Evolutionary conservation across 2,113 vertebrate genomes (phyloP).

Genomic region (Ancistrus triradiatus): DNA sequence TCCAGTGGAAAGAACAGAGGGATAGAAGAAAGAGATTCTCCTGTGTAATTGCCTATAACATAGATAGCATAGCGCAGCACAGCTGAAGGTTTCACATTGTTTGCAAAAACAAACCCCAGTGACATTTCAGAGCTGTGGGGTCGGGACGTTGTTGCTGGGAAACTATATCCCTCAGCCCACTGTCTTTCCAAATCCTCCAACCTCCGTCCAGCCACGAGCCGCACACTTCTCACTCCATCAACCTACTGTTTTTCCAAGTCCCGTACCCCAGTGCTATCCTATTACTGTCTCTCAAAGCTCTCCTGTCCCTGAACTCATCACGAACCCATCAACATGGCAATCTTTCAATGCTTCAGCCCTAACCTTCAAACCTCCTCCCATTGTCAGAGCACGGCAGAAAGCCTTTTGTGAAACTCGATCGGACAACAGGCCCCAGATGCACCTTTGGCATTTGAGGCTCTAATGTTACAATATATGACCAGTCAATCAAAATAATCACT

Average conservation of each 20-base stretch:
- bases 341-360: conserved; percentile 28
- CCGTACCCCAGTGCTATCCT: conserved; percentile 19
- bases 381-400: conserved; percentile 26
- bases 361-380: conserved; percentile 10
- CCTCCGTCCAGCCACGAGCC: conserved; percentile 9
- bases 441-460: neutral
- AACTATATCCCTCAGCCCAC: conserved; percentile 52
- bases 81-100: conserved; percentile 60
- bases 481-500: neutral
- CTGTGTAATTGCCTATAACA: conserved; percentile 41
- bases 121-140: conserved; percentile 58
- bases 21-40: conserved; percentile 49
- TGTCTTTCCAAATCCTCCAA: conserved; percentile 52
- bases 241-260: conserved; percentile 30
- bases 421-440: neutral
- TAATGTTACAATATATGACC: neutral
- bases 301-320: conserved; percentile 17
- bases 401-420: neutral
- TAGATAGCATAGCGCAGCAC: conserved; percentile 2
- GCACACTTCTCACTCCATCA: neutral
- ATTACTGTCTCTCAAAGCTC: conserved; percentile 9
- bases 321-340: conserved; percentile 18
- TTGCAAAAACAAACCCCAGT: conserved; percentile 61
- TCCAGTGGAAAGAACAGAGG: conserved; percentile 23
- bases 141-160: conserved; percentile 40